Conservation (phyloP, 2,888 invertebrate species). For the Microchrysa polita region DNA sequence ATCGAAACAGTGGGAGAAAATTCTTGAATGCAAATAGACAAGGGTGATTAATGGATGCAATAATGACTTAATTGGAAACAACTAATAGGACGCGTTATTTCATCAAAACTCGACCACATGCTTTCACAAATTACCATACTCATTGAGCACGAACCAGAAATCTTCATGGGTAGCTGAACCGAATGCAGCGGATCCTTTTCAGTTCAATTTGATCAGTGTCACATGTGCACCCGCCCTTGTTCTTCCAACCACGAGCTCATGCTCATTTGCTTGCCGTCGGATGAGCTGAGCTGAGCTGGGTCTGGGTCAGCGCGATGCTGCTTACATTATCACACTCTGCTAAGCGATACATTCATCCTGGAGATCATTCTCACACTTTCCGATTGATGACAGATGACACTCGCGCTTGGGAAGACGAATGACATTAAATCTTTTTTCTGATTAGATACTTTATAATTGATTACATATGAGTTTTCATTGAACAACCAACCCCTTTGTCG, state of each 20-base stretch:
- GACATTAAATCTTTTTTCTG: constrained; percentile 42
- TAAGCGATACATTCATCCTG: constrained; percentile 15
- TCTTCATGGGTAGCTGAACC: not conserved
- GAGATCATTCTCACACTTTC: constrained; percentile 43
- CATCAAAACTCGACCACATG: not conserved
- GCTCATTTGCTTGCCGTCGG: not conserved
- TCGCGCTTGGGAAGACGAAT: constrained; percentile 4
- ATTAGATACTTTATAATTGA: constrained; percentile 46
- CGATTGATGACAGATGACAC: constrained; percentile 44
- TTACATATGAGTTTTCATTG: constrained; percentile 33
- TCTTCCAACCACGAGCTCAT: not conserved
- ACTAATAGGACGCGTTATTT: not conserved
- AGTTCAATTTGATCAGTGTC: not conserved
- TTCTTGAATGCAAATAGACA: too few species aligned
- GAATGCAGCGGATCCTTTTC: not conserved
- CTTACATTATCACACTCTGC: not conserved
- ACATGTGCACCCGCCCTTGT: not conserved
- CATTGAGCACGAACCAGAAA: not conserved
- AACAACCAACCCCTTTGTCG: not conserved
- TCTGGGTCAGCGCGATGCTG: not conserved
- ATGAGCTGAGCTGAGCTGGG: not conserved
- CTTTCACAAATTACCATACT: not conserved
- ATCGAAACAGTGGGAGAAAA: too few species aligned
- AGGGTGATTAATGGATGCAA: too few species aligned
- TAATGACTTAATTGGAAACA: constrained; percentile 1